Evolutionary conservation across 2,113 vertebrate species (phyloP).

Genomic region (Myrmecophaga tridactyla): DNA sequence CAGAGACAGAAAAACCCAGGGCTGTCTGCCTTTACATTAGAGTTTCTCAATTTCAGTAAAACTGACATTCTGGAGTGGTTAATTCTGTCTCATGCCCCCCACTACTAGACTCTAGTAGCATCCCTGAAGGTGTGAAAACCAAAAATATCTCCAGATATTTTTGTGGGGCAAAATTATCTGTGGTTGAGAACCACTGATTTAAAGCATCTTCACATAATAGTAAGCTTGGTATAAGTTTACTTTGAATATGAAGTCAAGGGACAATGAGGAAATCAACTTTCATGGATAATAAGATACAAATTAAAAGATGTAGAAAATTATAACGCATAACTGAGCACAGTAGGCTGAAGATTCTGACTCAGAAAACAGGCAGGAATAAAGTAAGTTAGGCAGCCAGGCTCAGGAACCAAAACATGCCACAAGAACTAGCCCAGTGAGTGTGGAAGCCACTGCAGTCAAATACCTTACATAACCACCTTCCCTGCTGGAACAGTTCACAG

Average conservation of each 20-base stretch:
- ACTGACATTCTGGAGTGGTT: background rate
- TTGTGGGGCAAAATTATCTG: background rate
- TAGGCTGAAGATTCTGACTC: background rate
- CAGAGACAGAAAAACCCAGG: background rate
- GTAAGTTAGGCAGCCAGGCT: background rate
- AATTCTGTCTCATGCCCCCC: background rate
- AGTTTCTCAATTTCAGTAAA: background rate
- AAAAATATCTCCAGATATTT: background rate
- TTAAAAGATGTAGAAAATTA: background rate
- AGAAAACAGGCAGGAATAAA: background rate
- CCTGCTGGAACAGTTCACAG: rapidly evolving
- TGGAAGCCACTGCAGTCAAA: background rate
- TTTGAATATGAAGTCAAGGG: background rate
- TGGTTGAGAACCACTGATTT: background rate
- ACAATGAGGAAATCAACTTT: background rate
- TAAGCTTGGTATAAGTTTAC: background rate
- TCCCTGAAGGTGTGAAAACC: background rate
- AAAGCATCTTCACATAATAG: background rate
- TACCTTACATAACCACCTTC: rapidly evolving
- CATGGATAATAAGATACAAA: background rate
- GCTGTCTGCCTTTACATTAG: background rate
- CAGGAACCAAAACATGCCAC: background rate
- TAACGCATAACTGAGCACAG: background rate
- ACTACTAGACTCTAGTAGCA: background rate
- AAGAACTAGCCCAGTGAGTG: background rate